A percentile compares a stretch with the other conserved stretches of the same genome.
Evolutionary conservation across 2,797 vertebrate species (phyloP).

Genomic region (Cirrhinus mrigala): DNA sequence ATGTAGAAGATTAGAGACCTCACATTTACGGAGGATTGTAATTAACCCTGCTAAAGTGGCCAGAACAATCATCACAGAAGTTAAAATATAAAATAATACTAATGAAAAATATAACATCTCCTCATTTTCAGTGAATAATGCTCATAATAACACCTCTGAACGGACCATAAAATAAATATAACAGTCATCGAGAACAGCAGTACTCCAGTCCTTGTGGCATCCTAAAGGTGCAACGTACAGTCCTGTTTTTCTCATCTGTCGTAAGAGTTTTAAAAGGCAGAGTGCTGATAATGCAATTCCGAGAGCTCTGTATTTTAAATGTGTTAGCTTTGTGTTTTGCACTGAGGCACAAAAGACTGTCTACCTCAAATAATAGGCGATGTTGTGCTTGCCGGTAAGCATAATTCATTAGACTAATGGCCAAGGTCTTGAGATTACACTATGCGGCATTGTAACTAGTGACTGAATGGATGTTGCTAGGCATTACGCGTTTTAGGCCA

Average conservation of each 20-base stretch:
- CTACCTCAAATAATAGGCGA: neutral
- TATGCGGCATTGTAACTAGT: neutral
- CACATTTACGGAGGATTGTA: neutral
- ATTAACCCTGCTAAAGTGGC: slow-evolving; percentile 13
- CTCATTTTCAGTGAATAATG: slow-evolving; percentile 1
- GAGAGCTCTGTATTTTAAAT: slow-evolving; percentile 38
- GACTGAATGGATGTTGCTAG: slow-evolving; percentile 22
- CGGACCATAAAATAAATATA: neutral
- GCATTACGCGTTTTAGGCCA: slow-evolving; percentile 35
- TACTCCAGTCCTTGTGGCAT: neutral
- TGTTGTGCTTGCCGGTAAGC: neutral
- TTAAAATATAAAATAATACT: slow-evolving; percentile 18
- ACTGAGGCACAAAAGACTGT: slow-evolving; percentile 44
- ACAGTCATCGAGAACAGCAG: neutral
- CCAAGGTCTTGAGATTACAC: slow-evolving; percentile 20
- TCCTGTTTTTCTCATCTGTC: slow-evolving; percentile 40
- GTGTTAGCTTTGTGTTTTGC: slow-evolving; percentile 14
- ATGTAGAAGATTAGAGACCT: slow-evolving; percentile 17
- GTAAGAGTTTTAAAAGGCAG: slow-evolving; percentile 46
- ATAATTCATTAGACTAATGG: slow-evolving; percentile 45
- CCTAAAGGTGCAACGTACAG: slow-evolving; percentile 19
- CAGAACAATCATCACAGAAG: neutral
- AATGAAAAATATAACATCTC: neutral
- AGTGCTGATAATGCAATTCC: slow-evolving; percentile 24
- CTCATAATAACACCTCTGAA: neutral